Evolutionary conservation across 1,140 invertebrate genomes (phyloP).

Genomic region (Pteromalus puparum): DNA sequence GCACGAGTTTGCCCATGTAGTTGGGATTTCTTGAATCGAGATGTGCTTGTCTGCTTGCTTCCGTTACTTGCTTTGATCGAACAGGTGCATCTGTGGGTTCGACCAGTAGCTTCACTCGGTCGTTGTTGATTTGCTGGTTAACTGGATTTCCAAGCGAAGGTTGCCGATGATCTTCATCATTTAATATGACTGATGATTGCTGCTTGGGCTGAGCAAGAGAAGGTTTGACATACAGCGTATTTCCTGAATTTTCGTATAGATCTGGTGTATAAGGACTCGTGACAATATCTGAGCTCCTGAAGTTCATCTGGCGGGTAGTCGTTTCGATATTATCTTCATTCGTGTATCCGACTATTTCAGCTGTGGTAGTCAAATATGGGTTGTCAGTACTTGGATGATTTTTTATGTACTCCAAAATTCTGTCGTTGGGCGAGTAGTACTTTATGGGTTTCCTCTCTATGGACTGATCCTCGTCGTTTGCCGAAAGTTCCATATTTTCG

Average conservation of each 20-base stretch:
- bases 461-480: constrained; percentile 4
- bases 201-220: not conserved
- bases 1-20: constrained; percentile 58
- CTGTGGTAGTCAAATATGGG: not conserved
- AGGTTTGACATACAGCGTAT: not conserved
- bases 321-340: not conserved
- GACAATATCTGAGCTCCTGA: not conserved
- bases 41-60: not conserved
- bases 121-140: not conserved
- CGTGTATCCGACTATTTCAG: not conserved
- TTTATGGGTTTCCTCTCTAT: constrained; percentile 57
- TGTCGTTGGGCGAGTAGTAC: constrained; percentile 60
- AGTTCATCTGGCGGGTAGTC: not conserved
- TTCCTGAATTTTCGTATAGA: not conserved
- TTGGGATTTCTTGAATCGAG: constrained; percentile 41
- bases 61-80: constrained; percentile 4
- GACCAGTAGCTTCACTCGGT: not conserved
- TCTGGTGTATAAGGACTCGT: not conserved
- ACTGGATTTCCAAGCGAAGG: not conserved
- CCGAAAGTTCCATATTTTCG: not conserved
- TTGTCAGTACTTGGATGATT: constrained; percentile 52
- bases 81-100: not conserved
- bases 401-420: constrained; percentile 57
- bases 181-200: not conserved
- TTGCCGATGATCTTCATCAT: not conserved